Conservation (phyloP, 2,113 vertebrate species). For the Notechis scutatus region DNA sequence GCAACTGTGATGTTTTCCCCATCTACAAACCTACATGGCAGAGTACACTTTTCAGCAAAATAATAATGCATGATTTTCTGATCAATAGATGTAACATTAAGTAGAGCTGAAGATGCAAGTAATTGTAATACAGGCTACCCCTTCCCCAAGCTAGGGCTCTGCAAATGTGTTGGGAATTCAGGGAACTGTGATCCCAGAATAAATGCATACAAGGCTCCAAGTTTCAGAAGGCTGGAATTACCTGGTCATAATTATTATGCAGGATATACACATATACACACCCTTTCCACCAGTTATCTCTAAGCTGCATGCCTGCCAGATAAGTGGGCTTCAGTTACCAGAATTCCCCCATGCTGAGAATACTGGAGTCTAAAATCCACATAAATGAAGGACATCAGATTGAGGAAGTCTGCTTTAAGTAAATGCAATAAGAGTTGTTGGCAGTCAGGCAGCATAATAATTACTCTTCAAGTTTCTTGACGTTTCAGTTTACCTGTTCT, state of each 20-base stretch:
- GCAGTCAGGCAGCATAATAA: background rate
- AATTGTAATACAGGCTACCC: background rate
- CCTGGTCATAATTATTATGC: background rate
- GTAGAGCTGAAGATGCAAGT: too few relatives aligned
- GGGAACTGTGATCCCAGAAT: background rate
- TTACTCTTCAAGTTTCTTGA: background rate
- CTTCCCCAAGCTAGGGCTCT: background rate
- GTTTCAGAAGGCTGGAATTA: background rate
- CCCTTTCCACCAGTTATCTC: background rate
- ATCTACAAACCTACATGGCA: background rate
- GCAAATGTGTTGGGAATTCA: background rate
- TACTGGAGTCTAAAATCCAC: background rate
- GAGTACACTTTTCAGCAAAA: background rate
- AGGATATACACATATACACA: background rate
- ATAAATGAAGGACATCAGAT: background rate
- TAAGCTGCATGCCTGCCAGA: background rate
- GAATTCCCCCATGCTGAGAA: background rate
- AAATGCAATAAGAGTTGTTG: background rate
- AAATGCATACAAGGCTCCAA: background rate
- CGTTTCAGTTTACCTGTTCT: slow-evolving; percentile 65
- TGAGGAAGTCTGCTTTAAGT: background rate
- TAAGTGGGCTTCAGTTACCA: background rate
- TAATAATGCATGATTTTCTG: background rate
- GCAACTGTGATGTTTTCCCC: background rate
- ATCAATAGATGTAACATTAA: background rate